Percentiles rank a stretch among this genome's conserved stretches.
These are phyloP conservation scores for Hozukius guyotensis DNA, from an alignment of 2,797 vertebrate species.

Conservation along the genomic window DNA sequence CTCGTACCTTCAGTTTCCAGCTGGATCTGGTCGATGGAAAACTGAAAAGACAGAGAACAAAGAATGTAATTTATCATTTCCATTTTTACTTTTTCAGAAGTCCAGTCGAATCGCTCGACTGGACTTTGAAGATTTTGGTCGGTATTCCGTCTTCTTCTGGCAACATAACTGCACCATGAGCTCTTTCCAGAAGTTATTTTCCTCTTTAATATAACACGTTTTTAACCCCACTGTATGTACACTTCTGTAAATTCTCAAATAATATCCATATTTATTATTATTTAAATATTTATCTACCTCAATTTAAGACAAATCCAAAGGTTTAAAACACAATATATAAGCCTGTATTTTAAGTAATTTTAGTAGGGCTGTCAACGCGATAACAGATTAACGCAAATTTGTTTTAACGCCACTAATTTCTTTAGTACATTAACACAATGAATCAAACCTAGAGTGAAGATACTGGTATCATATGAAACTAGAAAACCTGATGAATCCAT, in stretches of 20 bases:
- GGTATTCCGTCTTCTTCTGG: background rate
- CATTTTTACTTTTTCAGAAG: background rate
- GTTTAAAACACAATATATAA: background rate
- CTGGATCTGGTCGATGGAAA: constrained; percentile 91
- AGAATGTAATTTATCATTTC: background rate
- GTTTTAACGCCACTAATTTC: too few species aligned
- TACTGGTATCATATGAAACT: too few species aligned
- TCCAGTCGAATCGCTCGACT: background rate
- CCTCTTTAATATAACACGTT: background rate
- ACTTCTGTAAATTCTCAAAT: background rate
- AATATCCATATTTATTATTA: background rate
- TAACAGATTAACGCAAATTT: background rate
- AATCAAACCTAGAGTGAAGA: too few species aligned
- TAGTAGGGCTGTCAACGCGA: too few species aligned
- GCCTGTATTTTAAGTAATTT: background rate
- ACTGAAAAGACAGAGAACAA: constrained; percentile 77
- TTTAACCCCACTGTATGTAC: background rate
- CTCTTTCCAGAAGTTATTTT: background rate
- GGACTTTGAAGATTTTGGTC: background rate
- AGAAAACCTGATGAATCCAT: too few species aligned
- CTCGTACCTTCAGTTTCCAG: constrained; percentile 91
- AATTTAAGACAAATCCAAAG: too few species aligned
- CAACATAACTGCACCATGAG: background rate
- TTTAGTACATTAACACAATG: too few species aligned
- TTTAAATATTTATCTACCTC: background rate